Base-by-base conservation (phyloP, 1,140 invertebrate species). In the Drosophila azteca region DNA sequence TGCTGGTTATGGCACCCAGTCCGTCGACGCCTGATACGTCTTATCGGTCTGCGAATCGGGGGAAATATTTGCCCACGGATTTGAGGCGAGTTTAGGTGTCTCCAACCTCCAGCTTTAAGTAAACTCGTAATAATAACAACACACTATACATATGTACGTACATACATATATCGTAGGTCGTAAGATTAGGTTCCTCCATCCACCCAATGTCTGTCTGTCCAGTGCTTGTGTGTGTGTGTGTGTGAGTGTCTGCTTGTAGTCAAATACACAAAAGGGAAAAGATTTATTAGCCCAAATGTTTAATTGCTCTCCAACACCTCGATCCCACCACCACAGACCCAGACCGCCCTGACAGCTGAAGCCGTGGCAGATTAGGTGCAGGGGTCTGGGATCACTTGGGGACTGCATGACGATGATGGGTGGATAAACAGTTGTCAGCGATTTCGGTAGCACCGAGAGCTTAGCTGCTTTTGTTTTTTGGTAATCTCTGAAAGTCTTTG, bases 1-100 rank as follows among this genome's bases (percentile, higher is more conserved):
- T 68, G 65, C 78, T 63, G 78, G 55, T 81, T 87, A 81, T 77
- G 71, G 68, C 73, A 55, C 26, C 61, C 57, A 22, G 46, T 51
- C 62, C 22, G 43, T 9, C 31, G 5, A 51, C 39, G 29, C 26
- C 49, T 73, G 80, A 83, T 79, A 82, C 11, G 55, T 31, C 41
- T 48, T 70, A 70, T 70, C 64, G 64, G 24, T 35, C 17, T 58
- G 35, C 35, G 35, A 39, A 39, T 49, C 41, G 53, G 45, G 48
- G 54, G 59, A 73, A 77, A 61, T 88, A 82, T 68, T 76, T 87
- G 50, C 69, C 17, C 45, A 29, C 26, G 58, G 29, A 39, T 68
- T 49, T 44, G 55, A 20, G 62, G 35, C 50, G 64, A 63, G 52
- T 57, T 64, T 57, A 61, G 66, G 35, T 52, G 43, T 35, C 26